Percentiles rank a stretch among this genome's conserved stretches.
phyloP scores from a whole-genome alignment of 2,113 vertebrate species.

The Chlorodrepanis virens region DNA sequence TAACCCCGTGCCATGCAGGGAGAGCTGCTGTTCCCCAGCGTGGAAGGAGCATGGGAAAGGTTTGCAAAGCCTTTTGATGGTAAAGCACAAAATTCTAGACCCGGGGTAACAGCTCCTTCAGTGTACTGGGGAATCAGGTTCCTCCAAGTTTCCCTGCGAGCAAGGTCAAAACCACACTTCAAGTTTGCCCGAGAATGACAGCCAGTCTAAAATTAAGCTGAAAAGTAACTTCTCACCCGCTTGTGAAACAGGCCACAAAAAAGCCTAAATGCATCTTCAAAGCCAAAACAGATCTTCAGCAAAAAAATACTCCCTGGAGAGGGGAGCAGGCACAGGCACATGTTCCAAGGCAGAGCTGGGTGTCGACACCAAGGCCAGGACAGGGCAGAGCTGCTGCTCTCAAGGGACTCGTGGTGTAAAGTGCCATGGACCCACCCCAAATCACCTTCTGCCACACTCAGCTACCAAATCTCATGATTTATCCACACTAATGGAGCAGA shows the following conservation, averaged over 20 bases:
- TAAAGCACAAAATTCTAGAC: constrained; percentile 31
- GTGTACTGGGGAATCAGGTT: background rate
- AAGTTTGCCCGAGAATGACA: background rate
- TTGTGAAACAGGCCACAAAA: constrained; percentile 39
- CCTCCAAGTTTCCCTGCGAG: background rate
- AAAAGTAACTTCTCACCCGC: constrained; percentile 33
- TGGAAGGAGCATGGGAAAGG: constrained; percentile 26
- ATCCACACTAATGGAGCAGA: background rate
- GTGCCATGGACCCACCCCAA: background rate
- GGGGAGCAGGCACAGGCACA: background rate
- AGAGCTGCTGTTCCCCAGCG: background rate
- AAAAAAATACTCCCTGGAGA: background rate
- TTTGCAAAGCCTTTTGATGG: background rate
- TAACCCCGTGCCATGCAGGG: background rate
- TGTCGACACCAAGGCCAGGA: background rate
- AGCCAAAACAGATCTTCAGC: background rate
- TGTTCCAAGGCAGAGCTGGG: background rate
- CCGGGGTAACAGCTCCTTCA: background rate
- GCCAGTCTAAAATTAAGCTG: constrained; percentile 20
- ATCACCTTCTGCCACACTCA: background rate
- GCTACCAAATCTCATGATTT: background rate
- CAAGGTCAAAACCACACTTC: constrained; percentile 12
- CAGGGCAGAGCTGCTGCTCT: background rate
- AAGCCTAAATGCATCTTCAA: constrained; percentile 33
- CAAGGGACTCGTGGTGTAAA: background rate